Evolutionary conservation across 2,113 vertebrate species (phyloP).

Genomic region (Oostethus manadensis): DNA sequence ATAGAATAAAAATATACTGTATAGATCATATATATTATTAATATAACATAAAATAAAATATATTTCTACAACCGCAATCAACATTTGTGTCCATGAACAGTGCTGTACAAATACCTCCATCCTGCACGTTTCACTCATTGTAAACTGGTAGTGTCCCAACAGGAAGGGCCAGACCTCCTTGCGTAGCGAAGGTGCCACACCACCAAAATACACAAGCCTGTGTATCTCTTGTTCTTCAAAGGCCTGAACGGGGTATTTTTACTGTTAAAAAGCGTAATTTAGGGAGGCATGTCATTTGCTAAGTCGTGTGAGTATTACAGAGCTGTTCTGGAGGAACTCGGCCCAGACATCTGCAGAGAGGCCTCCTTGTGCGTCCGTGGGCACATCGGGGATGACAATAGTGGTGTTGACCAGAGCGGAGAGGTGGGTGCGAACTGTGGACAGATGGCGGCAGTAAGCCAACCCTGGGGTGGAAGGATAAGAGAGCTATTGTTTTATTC

Average conservation of each 20-base stretch:
- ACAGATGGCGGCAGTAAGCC: constrained; percentile 94
- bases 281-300: background rate
- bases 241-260: constrained; percentile 64
- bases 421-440: constrained; percentile 92
- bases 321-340: constrained; percentile 81
- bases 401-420: constrained; percentile 88
- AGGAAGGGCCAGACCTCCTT: constrained; percentile 97
- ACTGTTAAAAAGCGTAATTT: too few relatives aligned
- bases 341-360: constrained; percentile 85
- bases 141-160: constrained; percentile 93
- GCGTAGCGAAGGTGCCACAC: constrained; percentile 85
- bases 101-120: constrained; percentile 75
- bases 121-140: constrained; percentile 80
- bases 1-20: too few relatives aligned
- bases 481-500: background rate
- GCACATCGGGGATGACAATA: constrained; percentile 80
- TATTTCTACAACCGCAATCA: too few relatives aligned
- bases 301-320: constrained; percentile 64
- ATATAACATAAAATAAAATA: too few relatives aligned
- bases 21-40: too few relatives aligned
- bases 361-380: constrained; percentile 73
- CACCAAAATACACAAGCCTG: constrained; percentile 89
- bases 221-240: constrained; percentile 86
- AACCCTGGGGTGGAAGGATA: constrained; percentile 74
- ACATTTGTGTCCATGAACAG: too few relatives aligned